Base-by-base conservation (phyloP, 2,888 invertebrate genomes). In the Archips crataeganus region DNA sequence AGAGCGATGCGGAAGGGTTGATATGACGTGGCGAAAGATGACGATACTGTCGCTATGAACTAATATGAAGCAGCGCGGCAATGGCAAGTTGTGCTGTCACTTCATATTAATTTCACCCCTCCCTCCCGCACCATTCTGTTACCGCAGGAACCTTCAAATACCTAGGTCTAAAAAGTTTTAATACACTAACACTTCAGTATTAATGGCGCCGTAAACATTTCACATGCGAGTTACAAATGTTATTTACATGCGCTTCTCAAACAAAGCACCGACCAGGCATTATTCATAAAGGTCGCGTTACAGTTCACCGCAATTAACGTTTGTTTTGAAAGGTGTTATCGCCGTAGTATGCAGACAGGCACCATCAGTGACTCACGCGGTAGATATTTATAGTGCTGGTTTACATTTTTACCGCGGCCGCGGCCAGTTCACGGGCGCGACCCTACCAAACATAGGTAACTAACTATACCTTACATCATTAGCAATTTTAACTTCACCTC, bases 401-500 rank as follows among this genome's bases (percentile, higher is more conserved):
- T 84, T 82, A 83, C 80, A 82, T 85, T 87, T 87, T 87, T 86
- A 80, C 82, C 77, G 79, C 82, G 82, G 78, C 78, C 81, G 80
- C 80, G 81, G 78, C 76, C 79, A 83, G 87, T 86, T 89, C 87
- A 88, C 81, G 90, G 88, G 84, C 89, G 82, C 79, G 79, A 64
- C 71, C 73, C 75, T 64, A 64, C 64, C 45, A 64, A 69, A 75
- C 69, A 67, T 49, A 66, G 34, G 15, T 59, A 34, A 9, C 5
- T 47, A 63, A 13, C 47, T 54, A 61, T 60, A 51, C 54, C 61
- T 62, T 47, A 62, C 47, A 54, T 72, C 67, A 71, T 60, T 71
- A 65, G 60, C 49, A 66, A 60, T 65, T 65, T 65, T 49, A 65
- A 61, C 32, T 47, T 47, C 42, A 45, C 32, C 11, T 23, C 57